Evolutionary conservation across 2,888 invertebrate species (phyloP), one percentile per base, ranked within the genome.

Genomic region (Chymomyza amoena): DNA sequence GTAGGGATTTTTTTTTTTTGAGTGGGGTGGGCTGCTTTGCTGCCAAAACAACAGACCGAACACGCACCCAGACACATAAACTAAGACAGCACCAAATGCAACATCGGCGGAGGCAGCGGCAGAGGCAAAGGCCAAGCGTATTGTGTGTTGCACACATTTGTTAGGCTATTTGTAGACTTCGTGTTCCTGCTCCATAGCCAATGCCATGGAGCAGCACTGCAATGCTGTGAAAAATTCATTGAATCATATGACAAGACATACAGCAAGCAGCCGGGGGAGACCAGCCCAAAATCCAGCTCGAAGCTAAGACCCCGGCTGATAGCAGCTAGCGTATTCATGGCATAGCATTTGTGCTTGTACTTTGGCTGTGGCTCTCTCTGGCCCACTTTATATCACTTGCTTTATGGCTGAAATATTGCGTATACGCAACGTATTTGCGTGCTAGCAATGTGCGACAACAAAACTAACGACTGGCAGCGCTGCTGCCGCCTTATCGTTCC

Each of bases 61-160:
- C 71, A 75, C 79, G 82, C 77, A 66, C 59, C 57, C 9, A 16
- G 54, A 20, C 15, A 54, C 39, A 45, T 4, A 45, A 13, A 10
- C 39, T 13, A 13, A 45, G 39, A 45, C 39, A 45, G 39, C 39
- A 13, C 2, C 13, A 45, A 10, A 45, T 45, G 39, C 39, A 45
- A 45, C 13, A 13, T 45, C 0, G 39, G 13, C 13, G 39, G 4
- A 6, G 39, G 39, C 10, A 13, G 39, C 1, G 39, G 39, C 13
- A 3, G 2, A 9, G 39, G 13, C 39, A 45, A 45, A 45, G 39
- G 39, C 39, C 57, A 32, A 81, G 78, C 79, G 79, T 77, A 81
- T 82, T 81, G 80, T 82, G 77, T 79, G 82, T 70, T 87, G 84
- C 86, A 78, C 85, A 76, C 85, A 84, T 84, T 87, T 87, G 87